Conservation (phyloP, 2,797 vertebrate species). For the Pangasius sanitwongsei region DNA sequence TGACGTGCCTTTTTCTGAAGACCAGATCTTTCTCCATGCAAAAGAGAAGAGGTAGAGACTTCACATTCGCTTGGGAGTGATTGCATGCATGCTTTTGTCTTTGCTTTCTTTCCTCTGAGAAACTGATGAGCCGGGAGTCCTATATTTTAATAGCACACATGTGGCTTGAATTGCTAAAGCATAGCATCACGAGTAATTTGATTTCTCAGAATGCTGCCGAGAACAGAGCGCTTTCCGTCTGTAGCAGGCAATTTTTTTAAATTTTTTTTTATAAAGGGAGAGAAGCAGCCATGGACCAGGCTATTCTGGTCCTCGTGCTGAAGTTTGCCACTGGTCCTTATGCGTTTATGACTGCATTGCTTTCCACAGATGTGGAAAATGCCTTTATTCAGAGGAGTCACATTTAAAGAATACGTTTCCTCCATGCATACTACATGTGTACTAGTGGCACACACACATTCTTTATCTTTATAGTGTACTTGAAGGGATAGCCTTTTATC, state of each 20-base stretch:
- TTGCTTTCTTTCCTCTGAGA: constrained; percentile 59
- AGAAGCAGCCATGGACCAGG: constrained; percentile 44
- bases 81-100: constrained; percentile 45
- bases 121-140: constrained; percentile 67
- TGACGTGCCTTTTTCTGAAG: constrained; percentile 17
- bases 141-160: constrained; percentile 70
- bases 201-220: constrained; percentile 65
- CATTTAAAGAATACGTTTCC: background rate
- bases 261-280: constrained; percentile 53
- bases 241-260: constrained; percentile 42
- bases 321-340: constrained; percentile 46
- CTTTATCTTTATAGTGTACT: background rate
- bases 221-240: constrained; percentile 59
- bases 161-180: constrained; percentile 70
- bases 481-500: background rate
- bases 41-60: constrained; percentile 46
- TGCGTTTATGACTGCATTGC: constrained; percentile 48
- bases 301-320: constrained; percentile 51
- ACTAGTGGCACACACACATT: background rate
- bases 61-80: constrained; percentile 63
- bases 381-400: constrained; percentile 21
- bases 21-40: constrained; percentile 53
- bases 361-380: constrained; percentile 60
- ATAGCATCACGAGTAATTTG: constrained; percentile 66
- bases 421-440: background rate